phyloP scores from a whole-genome alignment of 2,888 invertebrate genomes.

The Leptopilina syphax region DNA sequence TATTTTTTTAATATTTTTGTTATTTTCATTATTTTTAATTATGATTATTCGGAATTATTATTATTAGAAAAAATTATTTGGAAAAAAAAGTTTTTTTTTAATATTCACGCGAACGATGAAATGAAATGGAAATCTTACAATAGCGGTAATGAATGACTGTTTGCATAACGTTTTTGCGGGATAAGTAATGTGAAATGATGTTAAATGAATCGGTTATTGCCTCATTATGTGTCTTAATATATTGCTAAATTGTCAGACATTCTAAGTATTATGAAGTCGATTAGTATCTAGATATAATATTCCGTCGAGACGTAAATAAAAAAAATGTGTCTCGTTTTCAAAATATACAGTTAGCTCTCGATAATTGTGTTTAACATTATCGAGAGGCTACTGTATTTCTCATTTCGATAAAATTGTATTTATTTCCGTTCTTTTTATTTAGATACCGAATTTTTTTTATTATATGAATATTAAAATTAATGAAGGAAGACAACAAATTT shows the following conservation, averaged over 20 bases:
- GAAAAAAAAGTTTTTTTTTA: background rate
- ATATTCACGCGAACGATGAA: background rate
- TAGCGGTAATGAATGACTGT: conserved; percentile 36
- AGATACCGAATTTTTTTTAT: background rate
- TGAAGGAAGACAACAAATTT: too few relatives aligned
- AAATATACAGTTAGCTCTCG: background rate
- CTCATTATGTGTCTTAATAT: conserved; percentile 55
- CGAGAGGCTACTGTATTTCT: too few relatives aligned
- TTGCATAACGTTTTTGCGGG: conserved; percentile 46
- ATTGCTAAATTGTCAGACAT: conserved; percentile 57
- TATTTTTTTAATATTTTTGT: too few relatives aligned
- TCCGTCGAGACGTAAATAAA: conserved; percentile 42
- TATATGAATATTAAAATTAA: too few relatives aligned
- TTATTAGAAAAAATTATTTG: background rate
- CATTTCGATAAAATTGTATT: too few relatives aligned
- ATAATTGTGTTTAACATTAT: too few relatives aligned
- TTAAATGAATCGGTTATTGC: conserved; percentile 60
- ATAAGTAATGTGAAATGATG: conserved; percentile 60
- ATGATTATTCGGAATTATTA: background rate
- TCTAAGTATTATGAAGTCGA: conserved; percentile 54
- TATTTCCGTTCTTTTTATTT: too few relatives aligned
- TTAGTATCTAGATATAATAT: conserved; percentile 45
- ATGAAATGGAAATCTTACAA: conserved; percentile 15
- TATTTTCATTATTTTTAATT: too few relatives aligned
- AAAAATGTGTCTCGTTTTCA: background rate